Conservation (phyloP, 2,113 vertebrate genomes). For the Bubo scandiacus region DNA sequence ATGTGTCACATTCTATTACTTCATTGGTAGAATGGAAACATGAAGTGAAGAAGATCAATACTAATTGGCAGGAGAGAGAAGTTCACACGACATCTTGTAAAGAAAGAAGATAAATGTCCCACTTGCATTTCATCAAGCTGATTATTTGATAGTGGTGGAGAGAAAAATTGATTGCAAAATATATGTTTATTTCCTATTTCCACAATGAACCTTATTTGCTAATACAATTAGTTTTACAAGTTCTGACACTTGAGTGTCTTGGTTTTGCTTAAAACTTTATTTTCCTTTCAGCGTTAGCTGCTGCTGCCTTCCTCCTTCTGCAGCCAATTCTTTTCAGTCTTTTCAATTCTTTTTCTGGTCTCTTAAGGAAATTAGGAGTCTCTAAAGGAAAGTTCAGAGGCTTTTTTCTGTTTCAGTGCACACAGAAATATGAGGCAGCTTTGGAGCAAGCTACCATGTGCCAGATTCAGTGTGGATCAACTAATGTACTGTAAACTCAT, state of each 20-base stretch:
- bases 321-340: background rate
- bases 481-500: background rate
- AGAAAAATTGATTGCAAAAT: constrained; percentile 13
- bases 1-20: background rate
- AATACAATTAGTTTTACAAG: background rate
- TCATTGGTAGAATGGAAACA: background rate
- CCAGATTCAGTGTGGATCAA: background rate
- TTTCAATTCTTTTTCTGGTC: background rate
- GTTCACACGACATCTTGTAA: background rate
- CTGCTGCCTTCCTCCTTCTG: background rate
- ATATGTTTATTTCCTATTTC: background rate
- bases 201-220: background rate
- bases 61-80: constrained; percentile 1
- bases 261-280: background rate
- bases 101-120: background rate
- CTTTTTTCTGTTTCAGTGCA: background rate
- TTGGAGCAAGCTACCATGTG: background rate
- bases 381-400: background rate
- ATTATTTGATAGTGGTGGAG: background rate
- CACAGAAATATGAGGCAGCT: background rate
- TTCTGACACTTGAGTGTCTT: background rate
- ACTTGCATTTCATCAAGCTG: background rate
- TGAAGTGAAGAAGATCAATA: constrained; percentile 5
- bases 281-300: background rate
- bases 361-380: background rate